phyloP scores from a whole-genome alignment of 2,113 vertebrate species.

The Chloebia gouldiae region DNA sequence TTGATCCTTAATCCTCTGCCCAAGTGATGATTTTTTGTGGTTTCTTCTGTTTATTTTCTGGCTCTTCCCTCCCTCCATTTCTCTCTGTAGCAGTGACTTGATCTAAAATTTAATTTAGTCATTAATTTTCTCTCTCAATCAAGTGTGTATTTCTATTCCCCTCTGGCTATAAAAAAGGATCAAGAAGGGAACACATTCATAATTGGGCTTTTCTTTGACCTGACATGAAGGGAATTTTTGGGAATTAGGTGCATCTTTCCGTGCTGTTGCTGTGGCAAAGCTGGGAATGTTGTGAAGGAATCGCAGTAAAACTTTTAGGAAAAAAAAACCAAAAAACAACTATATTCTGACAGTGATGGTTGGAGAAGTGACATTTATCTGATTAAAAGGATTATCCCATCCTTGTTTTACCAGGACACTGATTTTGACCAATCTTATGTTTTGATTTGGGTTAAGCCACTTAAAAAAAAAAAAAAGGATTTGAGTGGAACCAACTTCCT shows the following conservation, averaged over 20 bases:
- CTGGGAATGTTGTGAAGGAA: not conserved
- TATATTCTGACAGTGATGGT: not conserved
- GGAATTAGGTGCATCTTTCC: not conserved
- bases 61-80: not conserved
- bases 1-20: not conserved
- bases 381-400: not conserved
- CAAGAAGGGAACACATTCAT: too few relatives aligned
- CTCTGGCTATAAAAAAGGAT: not conserved
- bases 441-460: not conserved
- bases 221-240: not conserved
- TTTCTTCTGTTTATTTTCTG: not conserved
- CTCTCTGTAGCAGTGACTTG: not conserved
- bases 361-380: not conserved
- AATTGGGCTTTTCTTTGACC: not conserved
- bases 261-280: rapidly evolving
- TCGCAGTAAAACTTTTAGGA: not conserved
- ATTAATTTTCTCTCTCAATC: not conserved
- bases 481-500: not conserved
- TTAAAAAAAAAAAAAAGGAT: not conserved
- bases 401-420: not conserved
- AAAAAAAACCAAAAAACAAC: not conserved
- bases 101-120: not conserved
- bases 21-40: not conserved
- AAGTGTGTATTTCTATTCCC: not conserved
- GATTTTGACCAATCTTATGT: not conserved